A percentile compares a stretch with the other conserved stretches of the same genome.
Evolutionary conservation across 2,113 vertebrate species (phyloP).

Genomic region (Lycaon pictus): DNA sequence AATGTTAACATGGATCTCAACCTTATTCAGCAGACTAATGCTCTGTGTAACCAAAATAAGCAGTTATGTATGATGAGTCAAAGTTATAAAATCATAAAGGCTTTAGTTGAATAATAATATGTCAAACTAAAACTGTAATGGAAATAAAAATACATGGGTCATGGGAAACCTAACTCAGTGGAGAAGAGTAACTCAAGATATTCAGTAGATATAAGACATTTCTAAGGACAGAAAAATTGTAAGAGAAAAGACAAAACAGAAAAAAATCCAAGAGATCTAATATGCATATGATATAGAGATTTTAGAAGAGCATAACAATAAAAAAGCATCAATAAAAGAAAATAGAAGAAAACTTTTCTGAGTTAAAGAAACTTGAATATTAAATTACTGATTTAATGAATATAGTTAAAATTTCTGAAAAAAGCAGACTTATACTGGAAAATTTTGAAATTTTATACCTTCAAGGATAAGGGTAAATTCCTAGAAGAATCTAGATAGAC

Average conservation of each 20-base stretch:
- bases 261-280: not conserved
- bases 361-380: conserved; percentile 39
- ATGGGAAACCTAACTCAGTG: not conserved
- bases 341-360: conserved; percentile 8
- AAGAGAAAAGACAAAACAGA: not conserved
- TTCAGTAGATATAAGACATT: not conserved
- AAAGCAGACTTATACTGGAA: not conserved
- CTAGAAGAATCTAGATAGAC: not conserved
- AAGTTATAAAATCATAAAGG: conserved; percentile 7
- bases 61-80: not conserved
- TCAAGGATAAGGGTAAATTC: not conserved
- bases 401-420: conserved; percentile 25
- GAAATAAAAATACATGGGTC: not conserved
- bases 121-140: conserved; percentile 45
- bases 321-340: not conserved
- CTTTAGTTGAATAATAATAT: conserved; percentile 30
- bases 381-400: conserved; percentile 9
- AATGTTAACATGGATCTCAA: not conserved
- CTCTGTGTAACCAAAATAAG: not conserved
- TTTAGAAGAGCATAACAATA: not conserved
- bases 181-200: conserved; percentile 18
- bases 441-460: conserved; percentile 53
- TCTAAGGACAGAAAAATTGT: not conserved
- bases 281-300: not conserved
- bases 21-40: not conserved